Evolutionary conservation across 2,797 vertebrate genomes (phyloP).

Genomic region (Pelobates cultripes): DNA sequence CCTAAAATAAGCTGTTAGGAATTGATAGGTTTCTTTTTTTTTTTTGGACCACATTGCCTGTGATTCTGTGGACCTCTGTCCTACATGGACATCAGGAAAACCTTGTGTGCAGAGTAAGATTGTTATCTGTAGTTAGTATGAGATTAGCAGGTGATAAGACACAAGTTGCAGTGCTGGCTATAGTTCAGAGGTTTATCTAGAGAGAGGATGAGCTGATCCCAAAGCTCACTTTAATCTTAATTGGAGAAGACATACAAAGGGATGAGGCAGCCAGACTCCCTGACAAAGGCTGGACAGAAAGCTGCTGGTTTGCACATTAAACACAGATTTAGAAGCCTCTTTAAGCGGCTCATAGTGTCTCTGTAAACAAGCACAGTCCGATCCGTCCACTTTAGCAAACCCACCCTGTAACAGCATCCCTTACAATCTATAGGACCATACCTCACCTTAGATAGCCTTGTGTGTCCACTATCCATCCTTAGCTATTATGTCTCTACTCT

Average conservation of each 20-base stretch:
- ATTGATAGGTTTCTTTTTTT: too few relatives aligned
- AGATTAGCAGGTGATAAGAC: slow-evolving; percentile 59
- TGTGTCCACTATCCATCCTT: neutral
- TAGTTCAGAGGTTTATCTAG: slow-evolving; percentile 59
- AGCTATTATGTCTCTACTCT: neutral
- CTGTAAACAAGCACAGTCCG: slow-evolving; percentile 86
- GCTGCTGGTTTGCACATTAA: slow-evolving; percentile 82
- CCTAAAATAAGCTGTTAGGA: too few relatives aligned
- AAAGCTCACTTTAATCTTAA: slow-evolving; percentile 72
- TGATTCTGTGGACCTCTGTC: too few relatives aligned
- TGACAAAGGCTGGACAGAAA: slow-evolving; percentile 69
- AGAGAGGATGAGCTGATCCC: slow-evolving; percentile 60
- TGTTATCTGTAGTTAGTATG: slow-evolving; percentile 57
- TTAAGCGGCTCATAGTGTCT: slow-evolving; percentile 77
- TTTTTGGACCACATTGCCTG: too few relatives aligned
- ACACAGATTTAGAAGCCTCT: slow-evolving; percentile 81
- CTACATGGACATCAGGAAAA: neutral
- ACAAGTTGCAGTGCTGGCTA: slow-evolving; percentile 55
- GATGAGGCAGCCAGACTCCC: slow-evolving; percentile 63
- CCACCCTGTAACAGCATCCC: slow-evolving; percentile 66
- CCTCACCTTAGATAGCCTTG: slow-evolving; percentile 25
- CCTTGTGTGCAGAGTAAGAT: slow-evolving; percentile 33
- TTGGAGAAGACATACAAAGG: slow-evolving; percentile 65
- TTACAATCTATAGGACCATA: slow-evolving; percentile 1
- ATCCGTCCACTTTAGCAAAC: slow-evolving; percentile 81